Conservation (phyloP, 2,113 vertebrate genomes). For the Meleagris gallopavo region DNA sequence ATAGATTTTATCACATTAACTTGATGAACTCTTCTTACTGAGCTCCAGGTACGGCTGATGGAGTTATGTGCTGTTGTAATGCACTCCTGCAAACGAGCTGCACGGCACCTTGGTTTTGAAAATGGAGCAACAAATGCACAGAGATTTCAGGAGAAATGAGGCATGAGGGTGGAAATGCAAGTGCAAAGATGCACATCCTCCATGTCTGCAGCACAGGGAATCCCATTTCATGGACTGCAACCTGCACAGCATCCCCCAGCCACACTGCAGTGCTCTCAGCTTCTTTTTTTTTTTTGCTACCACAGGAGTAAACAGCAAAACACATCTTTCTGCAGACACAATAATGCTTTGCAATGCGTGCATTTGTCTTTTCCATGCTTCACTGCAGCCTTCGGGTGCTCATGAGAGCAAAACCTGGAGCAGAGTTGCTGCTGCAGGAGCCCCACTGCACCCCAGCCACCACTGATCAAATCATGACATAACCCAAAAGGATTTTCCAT, state of each 20-base stretch:
- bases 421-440: neutral
- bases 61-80: neutral
- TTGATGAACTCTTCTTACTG: neutral
- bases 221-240: neutral
- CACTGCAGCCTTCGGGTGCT: fast-evolving
- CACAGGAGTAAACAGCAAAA: fast-evolving
- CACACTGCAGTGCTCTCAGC: fast-evolving
- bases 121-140: fast-evolving
- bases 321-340: fast-evolving
- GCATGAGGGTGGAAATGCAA: neutral
- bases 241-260: fast-evolving
- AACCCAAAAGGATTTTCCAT: neutral
- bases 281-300: too few species aligned
- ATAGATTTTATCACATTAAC: neutral
- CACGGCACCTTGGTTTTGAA: neutral
- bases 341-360: fast-evolving
- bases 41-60: neutral
- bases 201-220: neutral
- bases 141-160: neutral
- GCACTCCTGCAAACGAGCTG: neutral
- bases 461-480: fast-evolving
- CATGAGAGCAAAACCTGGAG: fast-evolving
- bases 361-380: neutral
- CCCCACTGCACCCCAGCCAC: fast-evolving
- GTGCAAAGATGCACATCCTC: neutral